Base-by-base conservation (phyloP, 2,797 vertebrate genomes). In the Siniperca undulata region DNA sequence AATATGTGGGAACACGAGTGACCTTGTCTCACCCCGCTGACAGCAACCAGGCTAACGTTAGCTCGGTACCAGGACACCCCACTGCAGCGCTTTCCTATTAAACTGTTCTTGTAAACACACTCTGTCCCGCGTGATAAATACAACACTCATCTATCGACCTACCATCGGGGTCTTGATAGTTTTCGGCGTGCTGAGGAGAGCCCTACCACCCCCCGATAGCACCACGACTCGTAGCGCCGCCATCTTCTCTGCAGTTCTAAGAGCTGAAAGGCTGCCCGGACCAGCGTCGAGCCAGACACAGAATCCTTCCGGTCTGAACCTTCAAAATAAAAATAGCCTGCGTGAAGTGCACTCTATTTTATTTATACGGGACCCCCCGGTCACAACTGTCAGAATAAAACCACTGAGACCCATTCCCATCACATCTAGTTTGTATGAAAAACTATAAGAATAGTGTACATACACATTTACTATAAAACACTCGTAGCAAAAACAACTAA, bases 141-240 rank as follows among this genome's bases (percentile, higher is more conserved):
- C 0, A 5, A 0, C 0, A 5, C 0, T 1, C 1, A 0, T 46
- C 1, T 2, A 0, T 62, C 13, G 1, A 42, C 89, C 27, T 93
- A 96, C 95, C 95, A 84, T 90, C 3, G 92, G 80, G 52, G 93
- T 80, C 65, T 85, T 89, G 80, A 93, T 73, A 0, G 88, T 65
- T 74, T 90, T 95, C 7, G 94, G 66, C 0, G 94, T 48, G 70
- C 82, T 74, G 1, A 96, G 91, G 46, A 96, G 90, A 62, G 88
- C 78, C 91, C 93, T 95, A 76, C 95, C 93, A 64, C 86, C 88
- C 72, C 95, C 93, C 76, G 94, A 88, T 30, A 93, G 84, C 85
- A 92, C 92, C 74, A 78, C 90, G 53, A 88, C 92, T 86, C 95
- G 93, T 62, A 96, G 77, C 90, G 96, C 95, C 90, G 95, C 95